phyloP scores from a whole-genome alignment of 1,140 invertebrate genomes.

The Potamilus streckersoni region DNA sequence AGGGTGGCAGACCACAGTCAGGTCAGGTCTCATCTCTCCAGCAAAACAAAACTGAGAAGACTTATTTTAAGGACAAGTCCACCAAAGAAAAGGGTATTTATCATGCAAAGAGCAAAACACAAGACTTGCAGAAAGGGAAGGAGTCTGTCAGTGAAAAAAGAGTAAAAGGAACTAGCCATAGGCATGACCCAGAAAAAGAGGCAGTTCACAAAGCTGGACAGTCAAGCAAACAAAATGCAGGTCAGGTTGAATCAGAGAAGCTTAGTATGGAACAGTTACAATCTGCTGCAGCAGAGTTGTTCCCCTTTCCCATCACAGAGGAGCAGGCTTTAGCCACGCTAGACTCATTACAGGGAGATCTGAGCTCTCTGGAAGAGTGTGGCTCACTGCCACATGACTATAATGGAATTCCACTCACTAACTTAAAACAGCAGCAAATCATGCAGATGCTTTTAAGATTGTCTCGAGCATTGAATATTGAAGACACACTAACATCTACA shows the following conservation, averaged over 20 bases:
- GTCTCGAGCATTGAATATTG: constrained; percentile 54
- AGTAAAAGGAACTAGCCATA: constrained; percentile 1
- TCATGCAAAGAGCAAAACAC: background rate
- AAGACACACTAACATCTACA: constrained; percentile 58
- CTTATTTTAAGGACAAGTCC: background rate
- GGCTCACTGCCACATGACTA: constrained; percentile 54
- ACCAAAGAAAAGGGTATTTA: too few relatives aligned
- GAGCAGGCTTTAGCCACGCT: constrained; percentile 38
- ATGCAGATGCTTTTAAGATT: constrained; percentile 52
- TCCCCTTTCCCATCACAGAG: constrained; percentile 31
- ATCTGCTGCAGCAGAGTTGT: constrained; percentile 24
- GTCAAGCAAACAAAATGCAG: background rate
- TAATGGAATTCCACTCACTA: constrained; percentile 53
- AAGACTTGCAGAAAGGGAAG: constrained; percentile 4
- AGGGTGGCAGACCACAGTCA: constrained; percentile 25
- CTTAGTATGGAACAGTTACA: constrained; percentile 27
- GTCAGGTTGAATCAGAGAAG: constrained; percentile 5
- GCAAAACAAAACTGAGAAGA: background rate
- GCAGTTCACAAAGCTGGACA: constrained; percentile 9
- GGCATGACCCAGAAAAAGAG: constrained; percentile 2
- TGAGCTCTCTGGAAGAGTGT: constrained; percentile 50
- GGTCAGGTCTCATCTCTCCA: too few relatives aligned
- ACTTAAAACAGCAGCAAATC: constrained; percentile 56
- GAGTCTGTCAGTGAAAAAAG: constrained; percentile 1
- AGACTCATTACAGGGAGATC: constrained; percentile 49